Conservation (phyloP, 2,113 vertebrate species). For the Oncorhynchus gorbuscha region DNA sequence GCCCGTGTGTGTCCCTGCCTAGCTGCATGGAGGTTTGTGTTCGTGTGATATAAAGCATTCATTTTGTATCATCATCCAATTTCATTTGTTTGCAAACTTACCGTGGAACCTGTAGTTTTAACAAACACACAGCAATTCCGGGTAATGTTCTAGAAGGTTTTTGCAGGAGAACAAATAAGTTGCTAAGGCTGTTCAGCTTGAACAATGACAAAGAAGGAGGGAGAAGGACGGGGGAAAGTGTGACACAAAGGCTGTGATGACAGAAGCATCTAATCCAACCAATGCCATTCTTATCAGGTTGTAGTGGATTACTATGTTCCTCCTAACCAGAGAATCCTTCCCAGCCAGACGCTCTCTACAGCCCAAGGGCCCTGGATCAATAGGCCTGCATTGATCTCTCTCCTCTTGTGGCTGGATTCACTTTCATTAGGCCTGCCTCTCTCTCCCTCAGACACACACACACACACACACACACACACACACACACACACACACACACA, state of each 20-base stretch:
- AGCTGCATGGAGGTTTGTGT: background rate
- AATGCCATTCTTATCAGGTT: constrained; percentile 80
- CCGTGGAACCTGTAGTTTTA: too few species aligned
- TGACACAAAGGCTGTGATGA: constrained; percentile 72
- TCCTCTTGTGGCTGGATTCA: constrained; percentile 70
- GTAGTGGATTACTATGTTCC: constrained; percentile 79
- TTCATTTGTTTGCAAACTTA: too few species aligned
- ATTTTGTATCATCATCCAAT: too few species aligned
- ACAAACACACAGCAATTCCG: too few species aligned
- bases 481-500: constrained; percentile 21
- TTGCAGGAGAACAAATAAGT: background rate
- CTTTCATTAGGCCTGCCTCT: constrained; percentile 73
- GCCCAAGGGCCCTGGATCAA: constrained; percentile 74
- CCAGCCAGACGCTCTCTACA: constrained; percentile 70
- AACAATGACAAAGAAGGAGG: constrained; percentile 58
- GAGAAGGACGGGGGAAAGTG: constrained; percentile 50
- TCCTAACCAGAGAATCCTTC: constrained; percentile 76
- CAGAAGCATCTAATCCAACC: constrained; percentile 76
- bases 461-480: constrained; percentile 5
- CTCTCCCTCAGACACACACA: constrained; percentile 41
- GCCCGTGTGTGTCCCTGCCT: constrained; percentile 4
- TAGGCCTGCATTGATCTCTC: constrained; percentile 74
- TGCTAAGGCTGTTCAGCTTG: constrained; percentile 16
- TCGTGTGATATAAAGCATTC: too few species aligned
- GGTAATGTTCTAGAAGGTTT: too few species aligned